Percentiles rank a stretch among this genome's conserved stretches.
Conservation (phyloP, 1,140 invertebrate species). For the Caerostris extrusa region DNA sequence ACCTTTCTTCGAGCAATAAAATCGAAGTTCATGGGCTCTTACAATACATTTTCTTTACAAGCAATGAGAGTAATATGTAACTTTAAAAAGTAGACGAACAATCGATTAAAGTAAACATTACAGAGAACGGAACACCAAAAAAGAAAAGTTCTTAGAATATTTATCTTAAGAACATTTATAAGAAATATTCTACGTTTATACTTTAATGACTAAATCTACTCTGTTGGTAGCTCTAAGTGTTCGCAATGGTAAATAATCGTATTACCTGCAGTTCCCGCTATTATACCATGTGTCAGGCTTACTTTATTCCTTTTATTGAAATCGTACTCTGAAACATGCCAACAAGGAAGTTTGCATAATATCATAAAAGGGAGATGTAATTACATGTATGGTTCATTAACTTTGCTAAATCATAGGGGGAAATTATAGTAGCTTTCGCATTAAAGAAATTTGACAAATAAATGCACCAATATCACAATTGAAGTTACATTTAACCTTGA, state of each 20-base stretch:
- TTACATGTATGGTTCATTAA: background rate
- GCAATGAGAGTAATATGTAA: background rate
- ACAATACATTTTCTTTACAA: background rate
- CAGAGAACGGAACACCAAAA: background rate
- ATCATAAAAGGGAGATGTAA: background rate
- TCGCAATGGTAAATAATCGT: constrained; percentile 17
- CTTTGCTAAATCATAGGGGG: background rate
- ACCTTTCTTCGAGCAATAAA: background rate
- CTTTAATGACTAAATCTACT: constrained; percentile 37
- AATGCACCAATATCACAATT: constrained; percentile 22
- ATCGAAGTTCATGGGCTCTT: background rate
- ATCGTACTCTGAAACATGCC: background rate
- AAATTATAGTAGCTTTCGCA: background rate
- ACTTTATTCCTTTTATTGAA: background rate
- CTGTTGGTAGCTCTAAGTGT: constrained; percentile 57
- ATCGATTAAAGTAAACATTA: constrained; percentile 6
- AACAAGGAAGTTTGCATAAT: constrained; percentile 7
- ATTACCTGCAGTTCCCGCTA: background rate
- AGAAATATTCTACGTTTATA: constrained; percentile 5
- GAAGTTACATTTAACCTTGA: background rate
- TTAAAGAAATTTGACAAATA: background rate
- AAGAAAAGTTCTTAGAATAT: background rate
- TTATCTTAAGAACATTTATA: background rate
- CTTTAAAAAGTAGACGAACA: constrained; percentile 4
- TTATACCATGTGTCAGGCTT: background rate